A percentile compares a stretch with the other conserved stretches of the same genome.
Conservation (phyloP, 1,140 invertebrate genomes). For the Aphelenchoides fujianensis region DNA sequence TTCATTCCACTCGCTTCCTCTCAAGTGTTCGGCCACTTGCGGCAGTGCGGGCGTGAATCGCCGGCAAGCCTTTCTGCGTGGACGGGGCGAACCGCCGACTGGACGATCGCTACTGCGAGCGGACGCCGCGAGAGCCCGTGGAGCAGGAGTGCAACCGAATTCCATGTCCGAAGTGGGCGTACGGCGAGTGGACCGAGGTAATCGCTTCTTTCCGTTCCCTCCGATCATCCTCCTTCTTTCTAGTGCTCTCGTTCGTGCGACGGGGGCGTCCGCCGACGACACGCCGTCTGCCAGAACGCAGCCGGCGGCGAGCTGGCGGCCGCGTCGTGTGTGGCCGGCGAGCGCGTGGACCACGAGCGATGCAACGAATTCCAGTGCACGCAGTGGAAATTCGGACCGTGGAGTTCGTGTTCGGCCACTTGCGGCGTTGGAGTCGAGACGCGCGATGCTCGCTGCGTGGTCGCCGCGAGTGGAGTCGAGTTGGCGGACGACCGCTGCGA, state of each 20-base stretch:
- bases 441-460: constrained; percentile 69
- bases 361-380: constrained; percentile 59
- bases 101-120: constrained; percentile 49
- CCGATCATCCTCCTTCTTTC: constrained; percentile 42
- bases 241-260: constrained; percentile 74
- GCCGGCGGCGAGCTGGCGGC: constrained; percentile 49
- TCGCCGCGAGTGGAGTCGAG: constrained; percentile 7
- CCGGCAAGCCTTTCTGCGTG: constrained; percentile 68
- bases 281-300: constrained; percentile 68
- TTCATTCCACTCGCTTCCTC: constrained; percentile 21
- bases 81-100: constrained; percentile 60
- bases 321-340: constrained; percentile 29
- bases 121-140: constrained; percentile 40
- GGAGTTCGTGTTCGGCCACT: constrained; percentile 69
- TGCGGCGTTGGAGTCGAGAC: constrained; percentile 71
- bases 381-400: constrained; percentile 56
- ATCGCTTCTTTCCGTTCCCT: no score
- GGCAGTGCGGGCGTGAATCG: constrained; percentile 71
- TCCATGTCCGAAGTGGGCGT: constrained; percentile 57
- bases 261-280: constrained; percentile 69
- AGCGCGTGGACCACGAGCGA: constrained; percentile 43
- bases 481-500: constrained; percentile 38
- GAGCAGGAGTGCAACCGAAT: constrained; percentile 55
- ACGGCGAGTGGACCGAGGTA: constrained; percentile 54
- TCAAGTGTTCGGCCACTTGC: constrained; percentile 63